Percentiles rank a stretch among this genome's conserved stretches.
Evolutionary conservation across 2,797 vertebrate species (phyloP).

Genomic region (Pipistrellus kuhlii): DNA sequence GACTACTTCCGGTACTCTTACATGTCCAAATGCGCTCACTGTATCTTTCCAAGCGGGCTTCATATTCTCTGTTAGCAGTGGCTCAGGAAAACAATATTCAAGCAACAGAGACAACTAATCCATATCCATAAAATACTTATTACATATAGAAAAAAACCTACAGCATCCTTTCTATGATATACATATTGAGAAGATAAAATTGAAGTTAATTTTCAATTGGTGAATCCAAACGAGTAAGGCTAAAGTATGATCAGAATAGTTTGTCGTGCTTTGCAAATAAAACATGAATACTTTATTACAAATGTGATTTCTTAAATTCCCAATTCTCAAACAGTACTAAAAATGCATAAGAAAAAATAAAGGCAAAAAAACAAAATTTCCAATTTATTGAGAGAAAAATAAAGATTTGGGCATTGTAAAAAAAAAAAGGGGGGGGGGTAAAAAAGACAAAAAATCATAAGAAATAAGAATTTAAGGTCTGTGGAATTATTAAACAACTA

Average conservation of each 20-base stretch:
- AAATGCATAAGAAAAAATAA: neutral
- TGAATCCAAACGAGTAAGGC: slow-evolving; percentile 11
- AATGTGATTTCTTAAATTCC: slow-evolving; percentile 41
- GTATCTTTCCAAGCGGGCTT: slow-evolving; percentile 94
- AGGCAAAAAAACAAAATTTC: neutral
- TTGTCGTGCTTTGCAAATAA: neutral
- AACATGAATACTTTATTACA: slow-evolving; percentile 11
- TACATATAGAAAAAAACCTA: neutral
- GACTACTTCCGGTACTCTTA: slow-evolving; percentile 98
- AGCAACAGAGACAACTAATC: slow-evolving; percentile 47
- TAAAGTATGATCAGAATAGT: neutral
- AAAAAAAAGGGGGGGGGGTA: neutral
- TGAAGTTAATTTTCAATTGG: neutral
- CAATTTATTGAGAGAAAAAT: too few relatives aligned
- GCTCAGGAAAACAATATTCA: slow-evolving; percentile 90
- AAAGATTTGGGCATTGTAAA: neutral
- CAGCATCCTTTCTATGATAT: neutral
- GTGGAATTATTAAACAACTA: neutral
- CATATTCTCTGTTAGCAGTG: slow-evolving; percentile 92
- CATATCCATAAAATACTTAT: neutral
- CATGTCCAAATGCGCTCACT: slow-evolving; percentile 97
- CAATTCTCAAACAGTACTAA: neutral
- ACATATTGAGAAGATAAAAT: slow-evolving; percentile 4
- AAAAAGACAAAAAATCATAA: neutral
- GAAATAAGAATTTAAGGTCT: slow-evolving; percentile 26